Conservation (phyloP, 2,797 vertebrate genomes). For the Spondyliosoma cantharus region DNA sequence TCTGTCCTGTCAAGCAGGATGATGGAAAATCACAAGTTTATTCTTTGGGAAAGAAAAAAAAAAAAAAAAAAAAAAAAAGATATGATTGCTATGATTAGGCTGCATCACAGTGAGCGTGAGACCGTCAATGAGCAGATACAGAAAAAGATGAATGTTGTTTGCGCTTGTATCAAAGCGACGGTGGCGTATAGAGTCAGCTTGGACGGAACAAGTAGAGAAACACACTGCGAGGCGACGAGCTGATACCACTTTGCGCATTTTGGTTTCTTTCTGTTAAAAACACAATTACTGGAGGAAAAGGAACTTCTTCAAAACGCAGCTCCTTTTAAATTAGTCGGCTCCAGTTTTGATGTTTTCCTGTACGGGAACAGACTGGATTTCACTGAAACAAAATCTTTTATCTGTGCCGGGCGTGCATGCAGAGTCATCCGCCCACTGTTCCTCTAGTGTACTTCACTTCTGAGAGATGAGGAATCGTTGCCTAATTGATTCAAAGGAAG, state of each 20-base stretch:
- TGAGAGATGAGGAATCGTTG: conserved; percentile 20
- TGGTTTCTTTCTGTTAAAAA: conserved; percentile 14
- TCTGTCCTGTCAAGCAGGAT: conserved; percentile 7
- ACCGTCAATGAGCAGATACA: background rate
- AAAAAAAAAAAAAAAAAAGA: background rate
- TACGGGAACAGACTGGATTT: conserved; percentile 25
- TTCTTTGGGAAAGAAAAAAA: conserved; percentile 14
- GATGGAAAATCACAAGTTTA: conserved; percentile 27
- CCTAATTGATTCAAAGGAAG: conserved; percentile 49
- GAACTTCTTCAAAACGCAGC: conserved; percentile 18
- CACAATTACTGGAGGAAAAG: conserved; percentile 39
- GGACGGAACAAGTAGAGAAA: background rate
- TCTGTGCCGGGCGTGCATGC: conserved; percentile 15
- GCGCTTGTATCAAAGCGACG: background rate
- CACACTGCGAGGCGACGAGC: background rate
- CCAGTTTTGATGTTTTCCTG: conserved; percentile 30
- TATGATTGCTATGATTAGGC: conserved; percentile 21
- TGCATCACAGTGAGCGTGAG: conserved; percentile 16
- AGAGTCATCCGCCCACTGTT: conserved; percentile 25
- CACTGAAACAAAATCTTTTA: conserved; percentile 57
- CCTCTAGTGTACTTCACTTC: conserved; percentile 1
- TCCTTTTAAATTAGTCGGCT: conserved; percentile 14
- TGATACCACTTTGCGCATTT: background rate
- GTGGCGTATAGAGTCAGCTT: background rate
- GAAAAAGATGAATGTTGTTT: conserved; percentile 28